Evolutionary conservation across 2,113 vertebrate species (phyloP).

Genomic region (Pimephales promelas): DNA sequence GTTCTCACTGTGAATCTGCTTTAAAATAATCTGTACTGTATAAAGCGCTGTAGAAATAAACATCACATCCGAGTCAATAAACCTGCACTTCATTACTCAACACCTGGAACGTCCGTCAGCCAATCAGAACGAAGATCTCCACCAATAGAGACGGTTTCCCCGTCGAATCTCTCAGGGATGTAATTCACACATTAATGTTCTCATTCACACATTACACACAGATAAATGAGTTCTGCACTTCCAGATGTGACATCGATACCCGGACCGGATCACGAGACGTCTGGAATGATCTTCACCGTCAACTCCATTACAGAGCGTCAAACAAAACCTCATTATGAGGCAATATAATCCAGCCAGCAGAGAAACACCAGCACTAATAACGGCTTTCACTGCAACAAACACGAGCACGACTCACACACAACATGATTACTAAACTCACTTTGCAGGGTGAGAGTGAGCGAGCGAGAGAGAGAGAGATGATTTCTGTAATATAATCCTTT

Average conservation of each 20-base stretch:
- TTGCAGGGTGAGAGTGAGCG: no score
- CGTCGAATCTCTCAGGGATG: constrained; percentile 56
- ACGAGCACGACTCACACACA: constrained; percentile 53
- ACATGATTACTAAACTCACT: constrained; percentile 55
- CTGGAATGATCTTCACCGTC: background rate
- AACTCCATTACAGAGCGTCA: background rate
- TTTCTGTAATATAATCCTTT: no score
- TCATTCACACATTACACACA: constrained; percentile 69
- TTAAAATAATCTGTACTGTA: no score
- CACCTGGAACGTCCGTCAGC: background rate
- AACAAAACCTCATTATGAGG: background rate
- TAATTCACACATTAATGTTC: constrained; percentile 72
- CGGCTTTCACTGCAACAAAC: no score
- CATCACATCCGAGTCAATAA: background rate
- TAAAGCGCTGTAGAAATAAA: no score
- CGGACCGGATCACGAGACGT: background rate
- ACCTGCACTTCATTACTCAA: background rate
- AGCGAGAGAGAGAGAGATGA: no score
- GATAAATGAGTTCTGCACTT: constrained; percentile 61
- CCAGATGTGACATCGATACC: constrained; percentile 36
- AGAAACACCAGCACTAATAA: constrained; percentile 9
- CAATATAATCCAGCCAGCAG: background rate
- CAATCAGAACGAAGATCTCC: background rate
- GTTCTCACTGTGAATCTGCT: no score
- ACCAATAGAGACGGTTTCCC: background rate